These are phyloP conservation scores for Ondatra zibethicus DNA, from an alignment of 2,113 vertebrate species.

Conservation along the genomic window DNA sequence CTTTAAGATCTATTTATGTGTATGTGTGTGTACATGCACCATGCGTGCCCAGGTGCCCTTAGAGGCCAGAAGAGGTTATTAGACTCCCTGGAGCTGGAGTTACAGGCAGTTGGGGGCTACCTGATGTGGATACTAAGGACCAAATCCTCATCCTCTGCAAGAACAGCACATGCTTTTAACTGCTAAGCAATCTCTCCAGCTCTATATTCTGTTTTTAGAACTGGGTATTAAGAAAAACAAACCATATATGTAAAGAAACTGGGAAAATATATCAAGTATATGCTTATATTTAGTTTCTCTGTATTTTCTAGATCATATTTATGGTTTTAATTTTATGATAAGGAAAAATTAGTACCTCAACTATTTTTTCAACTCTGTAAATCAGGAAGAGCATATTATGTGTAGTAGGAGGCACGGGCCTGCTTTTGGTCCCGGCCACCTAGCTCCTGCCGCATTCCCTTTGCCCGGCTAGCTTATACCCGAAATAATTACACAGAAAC, in stretches of 20 bases:
- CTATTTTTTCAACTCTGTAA: background rate
- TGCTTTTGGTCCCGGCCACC: no score
- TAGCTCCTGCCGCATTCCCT: no score
- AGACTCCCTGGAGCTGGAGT: background rate
- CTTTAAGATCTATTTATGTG: background rate
- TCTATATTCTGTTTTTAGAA: background rate
- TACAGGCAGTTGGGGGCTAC: background rate
- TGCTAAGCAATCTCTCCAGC: background rate
- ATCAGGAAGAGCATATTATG: background rate
- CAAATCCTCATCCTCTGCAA: background rate
- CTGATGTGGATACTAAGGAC: background rate
- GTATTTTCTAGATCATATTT: background rate
- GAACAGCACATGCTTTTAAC: background rate
- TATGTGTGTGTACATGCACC: background rate
- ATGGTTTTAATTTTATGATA: background rate
- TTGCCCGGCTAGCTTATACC: no score
- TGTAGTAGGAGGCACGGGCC: no score
- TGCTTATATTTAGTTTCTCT: background rate
- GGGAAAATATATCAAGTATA: background rate
- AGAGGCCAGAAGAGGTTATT: background rate
- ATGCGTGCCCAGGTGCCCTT: background rate
- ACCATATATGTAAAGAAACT: background rate
- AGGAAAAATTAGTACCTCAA: background rate
- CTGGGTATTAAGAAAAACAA: background rate
- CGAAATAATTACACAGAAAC: no score